phyloP scores from a whole-genome alignment of 2,113 vertebrate species.

The Origma solitaria region DNA sequence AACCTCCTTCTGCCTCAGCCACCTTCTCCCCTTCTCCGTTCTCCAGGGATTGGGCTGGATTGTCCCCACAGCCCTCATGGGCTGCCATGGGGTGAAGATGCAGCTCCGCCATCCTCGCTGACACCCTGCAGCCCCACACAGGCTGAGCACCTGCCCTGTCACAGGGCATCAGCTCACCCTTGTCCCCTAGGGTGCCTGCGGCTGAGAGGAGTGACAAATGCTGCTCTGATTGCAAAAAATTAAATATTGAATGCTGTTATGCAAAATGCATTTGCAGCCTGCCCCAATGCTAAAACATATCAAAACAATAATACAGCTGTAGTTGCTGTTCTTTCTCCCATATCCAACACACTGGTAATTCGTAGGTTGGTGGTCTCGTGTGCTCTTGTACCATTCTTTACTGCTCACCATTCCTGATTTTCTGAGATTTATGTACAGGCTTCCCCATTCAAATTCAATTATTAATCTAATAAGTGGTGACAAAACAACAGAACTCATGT shows the following conservation, averaged over 20 bases:
- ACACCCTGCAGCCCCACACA: not conserved
- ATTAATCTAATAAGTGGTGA: constrained; percentile 1
- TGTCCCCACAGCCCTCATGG: accelerated
- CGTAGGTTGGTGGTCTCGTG: not conserved
- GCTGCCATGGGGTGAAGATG: not conserved
- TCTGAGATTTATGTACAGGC: not conserved
- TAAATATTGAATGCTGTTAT: not conserved
- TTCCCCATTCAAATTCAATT: not conserved
- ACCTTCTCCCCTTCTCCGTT: not conserved
- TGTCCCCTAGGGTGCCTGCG: accelerated
- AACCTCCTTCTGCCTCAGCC: not conserved
- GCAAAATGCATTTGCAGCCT: not conserved
- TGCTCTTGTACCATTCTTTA: not conserved
- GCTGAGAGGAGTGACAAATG: not conserved
- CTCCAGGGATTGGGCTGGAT: accelerated
- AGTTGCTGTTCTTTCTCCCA: not conserved
- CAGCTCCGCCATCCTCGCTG: accelerated
- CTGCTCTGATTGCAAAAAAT: not conserved
- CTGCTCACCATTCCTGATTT: not conserved
- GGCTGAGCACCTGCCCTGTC: not conserved
- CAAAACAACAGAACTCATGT: not conserved
- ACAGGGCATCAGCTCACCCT: not conserved
- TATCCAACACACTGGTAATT: not conserved
- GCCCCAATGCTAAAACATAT: not conserved
- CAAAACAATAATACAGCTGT: not conserved